Base-by-base conservation (phyloP, 2,113 vertebrate genomes). In the Otocyon megalotis region DNA sequence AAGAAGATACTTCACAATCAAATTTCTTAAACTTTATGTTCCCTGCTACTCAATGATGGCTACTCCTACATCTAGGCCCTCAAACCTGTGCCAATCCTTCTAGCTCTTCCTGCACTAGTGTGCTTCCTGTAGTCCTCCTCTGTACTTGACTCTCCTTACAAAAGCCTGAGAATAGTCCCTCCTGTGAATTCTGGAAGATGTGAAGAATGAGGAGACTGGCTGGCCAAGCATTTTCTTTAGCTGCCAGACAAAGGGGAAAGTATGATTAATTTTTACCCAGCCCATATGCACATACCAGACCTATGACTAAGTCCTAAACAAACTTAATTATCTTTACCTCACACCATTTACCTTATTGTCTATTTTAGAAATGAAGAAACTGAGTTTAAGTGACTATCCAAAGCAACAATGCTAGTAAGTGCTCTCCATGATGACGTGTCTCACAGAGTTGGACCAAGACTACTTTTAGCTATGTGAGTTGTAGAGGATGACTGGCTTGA, bases 361-460 rank as follows among this genome's bases (percentile, higher is more conserved):
- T 77, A 54, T 80, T 71, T 89, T 82, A 71, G 24, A 96, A 83
- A 74, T 22, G 8, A 72, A 82, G 54, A 63, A 85, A 95, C 7
- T 56, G 15, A 60, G 37, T 48, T 93, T 63, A 81, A 97, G 12
- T 71, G 69, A 63, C 5, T 67, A 7, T 35, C 28, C 26, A 60
- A 71, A 86, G 63, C 28, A 88, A 28, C 5, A 43, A 5, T 50
- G 7, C 30, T 88, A 37, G 5, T 37, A 72, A 88, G 9, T 53
- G 3, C 3, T 54, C 9, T 90, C 11, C 6, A 32, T 4, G 35
- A 48, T 63, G 53, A 22, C 26, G 14, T 37, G 22, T 28, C 8
- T 67, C 15, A 67, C 3, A 48, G 22, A 93, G 13, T 82, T 62
- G 32, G 8, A 5, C 11, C n/a, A 63, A 83, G 17, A 43, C 65